Evolutionary conservation across 2,888 invertebrate genomes (phyloP).

Genomic region (Asteroscopus sphinx): DNA sequence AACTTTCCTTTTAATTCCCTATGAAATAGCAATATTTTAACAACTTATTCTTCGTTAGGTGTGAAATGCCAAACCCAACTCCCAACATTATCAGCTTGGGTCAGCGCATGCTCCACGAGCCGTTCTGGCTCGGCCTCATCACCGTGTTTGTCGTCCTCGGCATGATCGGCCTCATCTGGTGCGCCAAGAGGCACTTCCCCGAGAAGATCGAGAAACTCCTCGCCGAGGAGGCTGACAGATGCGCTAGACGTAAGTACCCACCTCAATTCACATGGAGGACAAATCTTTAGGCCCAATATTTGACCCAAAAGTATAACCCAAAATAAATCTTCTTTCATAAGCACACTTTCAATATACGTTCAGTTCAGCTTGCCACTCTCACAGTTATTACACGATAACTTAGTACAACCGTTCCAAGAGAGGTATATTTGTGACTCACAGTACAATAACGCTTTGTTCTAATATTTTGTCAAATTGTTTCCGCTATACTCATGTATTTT

Average conservation of each 20-base stretch:
- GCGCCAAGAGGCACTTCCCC: slow-evolving; percentile 95
- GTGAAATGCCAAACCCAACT: slow-evolving; percentile 92
- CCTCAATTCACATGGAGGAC: slow-evolving; percentile 63
- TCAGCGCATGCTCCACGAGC: slow-evolving; percentile 95
- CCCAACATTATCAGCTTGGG: slow-evolving; percentile 90
- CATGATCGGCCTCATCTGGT: slow-evolving; percentile 94
- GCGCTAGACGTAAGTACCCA: slow-evolving; percentile 90
- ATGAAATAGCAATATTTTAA: no score
- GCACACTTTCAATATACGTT: slow-evolving; percentile 63
- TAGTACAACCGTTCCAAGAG: slow-evolving; percentile 40
- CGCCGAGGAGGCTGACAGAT: slow-evolving; percentile 94
- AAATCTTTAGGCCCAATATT: slow-evolving; percentile 75
- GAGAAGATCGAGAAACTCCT: slow-evolving; percentile 95
- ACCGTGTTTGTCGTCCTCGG: slow-evolving; percentile 95
- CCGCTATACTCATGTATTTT: slow-evolving; percentile 81
- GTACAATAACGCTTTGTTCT: slow-evolving; percentile 72
- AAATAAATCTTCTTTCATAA: slow-evolving; percentile 53
- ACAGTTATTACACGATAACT: slow-evolving; percentile 54
- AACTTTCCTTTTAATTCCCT: no score
- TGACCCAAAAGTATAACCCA: slow-evolving; percentile 51
- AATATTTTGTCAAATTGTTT: slow-evolving; percentile 71
- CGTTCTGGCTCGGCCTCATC: slow-evolving; percentile 96
- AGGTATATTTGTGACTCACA: slow-evolving; percentile 65
- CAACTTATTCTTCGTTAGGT: slow-evolving; percentile 77
- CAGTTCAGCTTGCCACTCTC: slow-evolving; percentile 64